These are phyloP conservation scores for Zosterops hypoxanthus DNA, from an alignment of 2,113 vertebrate species.

Conservation along the genomic window DNA sequence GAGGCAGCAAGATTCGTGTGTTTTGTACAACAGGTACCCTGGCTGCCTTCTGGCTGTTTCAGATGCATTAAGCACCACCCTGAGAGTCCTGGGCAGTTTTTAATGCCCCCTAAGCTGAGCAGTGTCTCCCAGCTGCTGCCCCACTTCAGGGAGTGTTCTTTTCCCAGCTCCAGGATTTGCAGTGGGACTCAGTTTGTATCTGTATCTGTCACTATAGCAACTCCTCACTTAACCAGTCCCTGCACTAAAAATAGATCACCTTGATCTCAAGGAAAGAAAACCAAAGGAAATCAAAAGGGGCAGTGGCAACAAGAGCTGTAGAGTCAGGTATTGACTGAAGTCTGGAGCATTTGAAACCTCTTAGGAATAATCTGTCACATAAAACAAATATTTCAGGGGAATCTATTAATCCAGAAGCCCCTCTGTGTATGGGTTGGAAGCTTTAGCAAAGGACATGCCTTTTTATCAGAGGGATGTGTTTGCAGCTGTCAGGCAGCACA, in stretches of 20 bases:
- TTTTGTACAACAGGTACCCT: neutral
- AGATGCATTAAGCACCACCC: neutral
- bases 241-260: slow-evolving; percentile 78
- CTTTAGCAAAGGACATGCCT: neutral
- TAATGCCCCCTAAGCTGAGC: neutral
- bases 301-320: neutral
- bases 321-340: neutral
- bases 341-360: neutral
- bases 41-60: neutral
- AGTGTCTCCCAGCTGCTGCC: neutral
- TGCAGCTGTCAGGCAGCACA: neutral
- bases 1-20: neutral
- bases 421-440: neutral
- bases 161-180: neutral
- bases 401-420: neutral
- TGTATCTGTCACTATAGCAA: slow-evolving; percentile 76
- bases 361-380: neutral
- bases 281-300: slow-evolving; percentile 45
- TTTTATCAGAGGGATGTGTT: neutral
- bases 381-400: neutral
- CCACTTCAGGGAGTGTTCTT: neutral
- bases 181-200: slow-evolving; percentile 56
- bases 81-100: neutral
- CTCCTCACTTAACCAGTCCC: slow-evolving; percentile 53
- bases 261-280: slow-evolving; percentile 66